These are phyloP conservation scores for Puffinus mauretanicus DNA, from an alignment of 2,113 vertebrate species.

Conservation along the genomic window DNA sequence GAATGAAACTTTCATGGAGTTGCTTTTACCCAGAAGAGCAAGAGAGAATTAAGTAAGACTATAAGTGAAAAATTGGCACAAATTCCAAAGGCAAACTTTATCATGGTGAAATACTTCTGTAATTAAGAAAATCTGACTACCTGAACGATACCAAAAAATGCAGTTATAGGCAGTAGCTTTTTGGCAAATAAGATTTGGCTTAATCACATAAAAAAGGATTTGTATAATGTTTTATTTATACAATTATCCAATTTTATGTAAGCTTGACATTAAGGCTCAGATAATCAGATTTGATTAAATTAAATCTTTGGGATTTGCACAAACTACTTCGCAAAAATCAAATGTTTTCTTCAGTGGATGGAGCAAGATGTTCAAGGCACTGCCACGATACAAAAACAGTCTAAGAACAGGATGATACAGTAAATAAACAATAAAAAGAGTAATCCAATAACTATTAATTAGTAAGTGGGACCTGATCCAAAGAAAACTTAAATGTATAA, in stretches of 20 bases:
- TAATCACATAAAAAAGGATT: not conserved
- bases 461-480: not conserved
- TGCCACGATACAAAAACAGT: too few species aligned
- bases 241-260: not conserved
- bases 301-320: not conserved
- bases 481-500: not conserved
- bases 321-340: not conserved
- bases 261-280: not conserved
- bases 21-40: not conserved
- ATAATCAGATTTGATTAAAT: not conserved
- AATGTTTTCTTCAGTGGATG: not conserved
- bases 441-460: not conserved
- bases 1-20: not conserved
- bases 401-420: not conserved
- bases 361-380: not conserved
- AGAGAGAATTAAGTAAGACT: not conserved
- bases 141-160: not conserved
- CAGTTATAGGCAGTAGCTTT: not conserved
- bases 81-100: not conserved
- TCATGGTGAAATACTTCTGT: not conserved
- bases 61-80: not conserved
- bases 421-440: not conserved
- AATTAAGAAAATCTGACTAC: slow-evolving; percentile 13
- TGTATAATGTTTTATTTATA: not conserved
- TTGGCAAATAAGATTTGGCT: not conserved